Evolutionary conservation across 1,140 invertebrate species (phyloP), one percentile per base, ranked within the genome.

Genomic region (Vollenhovia emeryi): DNA sequence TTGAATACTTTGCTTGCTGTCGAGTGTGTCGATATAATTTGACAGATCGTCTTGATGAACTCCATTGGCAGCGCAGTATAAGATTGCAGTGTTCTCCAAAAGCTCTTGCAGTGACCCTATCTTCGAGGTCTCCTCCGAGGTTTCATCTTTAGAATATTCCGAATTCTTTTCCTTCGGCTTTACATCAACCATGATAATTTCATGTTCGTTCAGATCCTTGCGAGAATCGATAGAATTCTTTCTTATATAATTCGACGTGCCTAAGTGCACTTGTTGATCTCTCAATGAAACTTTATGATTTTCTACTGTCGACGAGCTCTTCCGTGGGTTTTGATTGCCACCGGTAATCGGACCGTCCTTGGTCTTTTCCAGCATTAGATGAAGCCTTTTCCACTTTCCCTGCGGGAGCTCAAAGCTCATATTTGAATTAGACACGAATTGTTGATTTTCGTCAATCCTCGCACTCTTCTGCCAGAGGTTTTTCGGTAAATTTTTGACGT

Each of bases 11-110:
- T 94, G 90, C 30, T 84, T 83, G 1, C 33, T 78, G 57, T 93
- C 91, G 48, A 94, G 88, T 43, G 86, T 92, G 36, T 94, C 80
- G 5, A 94, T 87, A 43, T 94, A 94, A 55, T 85, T 84, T 0
- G 88, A 89, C 8, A 94, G 43, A 83, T 93, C 91, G 4, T 93
- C 91, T 21, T 94, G 94, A 76, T 91, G 89, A 68, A 90, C 78
- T 0, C 93, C 93, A 48, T 76, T 87, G 5, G 92, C 91, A 0
- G 90, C 85, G 3, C 93, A 94, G 76, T 94, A 94, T n/a, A 93
- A 80, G n/a, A 93, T 52, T 0, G 91, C 90, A 7, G 93, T 92
- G 48, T 93, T 89, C 48, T 92, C 88, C 7, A 94, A 84, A 11
- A 94, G 85, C 55, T 92, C 90, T 50, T 91, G 85, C 18, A 94